Base-by-base conservation (phyloP, 2,113 vertebrate genomes). In the Jaculus jaculus region DNA sequence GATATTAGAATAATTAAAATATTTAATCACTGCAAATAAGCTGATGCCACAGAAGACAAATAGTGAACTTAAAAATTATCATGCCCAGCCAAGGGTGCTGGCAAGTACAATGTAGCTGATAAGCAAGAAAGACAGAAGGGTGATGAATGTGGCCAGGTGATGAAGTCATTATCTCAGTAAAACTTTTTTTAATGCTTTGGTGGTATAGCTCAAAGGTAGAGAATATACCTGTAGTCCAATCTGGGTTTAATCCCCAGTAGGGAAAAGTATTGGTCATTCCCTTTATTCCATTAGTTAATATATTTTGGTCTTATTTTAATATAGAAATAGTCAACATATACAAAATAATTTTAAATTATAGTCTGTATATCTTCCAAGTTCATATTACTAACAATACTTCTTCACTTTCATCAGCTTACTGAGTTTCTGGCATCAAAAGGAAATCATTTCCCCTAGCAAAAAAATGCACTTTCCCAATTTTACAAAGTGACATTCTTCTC, bases 371-470 rank as follows among this genome's bases (percentile, higher is more conserved):
- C 23, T 92, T 91, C 18, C 78, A 82, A 88, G 42, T 47, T 92
- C 92, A 79, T 71, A 47, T 90, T 65, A 5, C 54, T 75, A 60
- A 90, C 89, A 30, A 61, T 51, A 23, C 30, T 80, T 85, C 69
- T 82, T 80, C 4, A 71, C 93, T 65, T 96, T 87, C 28, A 80
- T 93, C 30, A 88, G 3, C 5, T 83, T 73, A 84, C 32, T 90
- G 15, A 26, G 60, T 79, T 92, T 90, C 37, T 90, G 32, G 17
- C 20, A 65, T 90, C 51, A 94, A 94, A 88, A 74, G 58, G 4
- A 58, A 90, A 39, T 63, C 65, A 88, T 68, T 66, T 96, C 16
- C 61, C 84, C 75, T 86, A 71, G 79, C 84, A 91, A 91, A 95
- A 84, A 47, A 5, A 87, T 77, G 9, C 4, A 71, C 77, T 94